A percentile compares a stretch with the other conserved stretches of the same genome.
Conservation (phyloP, 2,113 vertebrate genomes). For the Chroicocephalus ridibundus region DNA sequence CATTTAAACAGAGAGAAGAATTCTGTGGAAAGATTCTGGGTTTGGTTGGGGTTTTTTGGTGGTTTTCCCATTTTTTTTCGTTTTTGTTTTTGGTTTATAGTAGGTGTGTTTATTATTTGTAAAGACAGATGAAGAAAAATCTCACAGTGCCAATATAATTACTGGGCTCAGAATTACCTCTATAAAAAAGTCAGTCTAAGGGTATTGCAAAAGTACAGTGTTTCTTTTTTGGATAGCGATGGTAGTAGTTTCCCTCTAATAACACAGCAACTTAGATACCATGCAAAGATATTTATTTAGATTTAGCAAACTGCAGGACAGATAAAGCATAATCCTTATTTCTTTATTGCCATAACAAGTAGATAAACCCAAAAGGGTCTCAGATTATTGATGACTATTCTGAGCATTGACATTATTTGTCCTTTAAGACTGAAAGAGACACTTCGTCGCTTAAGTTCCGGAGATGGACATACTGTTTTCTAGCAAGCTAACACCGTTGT, state of each 20-base stretch:
- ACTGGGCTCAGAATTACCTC: background rate
- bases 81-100: fast-evolving
- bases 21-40: background rate
- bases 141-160: background rate
- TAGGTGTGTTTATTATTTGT: background rate
- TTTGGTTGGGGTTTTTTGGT: background rate
- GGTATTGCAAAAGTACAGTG: background rate
- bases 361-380: background rate
- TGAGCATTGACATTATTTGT: background rate
- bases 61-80: fast-evolving
- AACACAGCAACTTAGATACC: background rate
- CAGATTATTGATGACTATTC: background rate
- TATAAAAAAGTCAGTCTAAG: background rate
- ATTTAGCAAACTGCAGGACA: background rate
- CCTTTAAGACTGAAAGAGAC: background rate
- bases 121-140: background rate
- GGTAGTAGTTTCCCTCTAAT: background rate
- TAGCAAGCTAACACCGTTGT: background rate
- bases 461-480: background rate
- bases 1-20: background rate
- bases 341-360: background rate
- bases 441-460: background rate
- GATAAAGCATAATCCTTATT: background rate
- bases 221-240: background rate
- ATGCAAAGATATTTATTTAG: background rate